Percentiles rank a stretch among this genome's conserved stretches.
Evolutionary conservation across 2,113 vertebrate species (phyloP).

Genomic region (Aegithalos caudatus): DNA sequence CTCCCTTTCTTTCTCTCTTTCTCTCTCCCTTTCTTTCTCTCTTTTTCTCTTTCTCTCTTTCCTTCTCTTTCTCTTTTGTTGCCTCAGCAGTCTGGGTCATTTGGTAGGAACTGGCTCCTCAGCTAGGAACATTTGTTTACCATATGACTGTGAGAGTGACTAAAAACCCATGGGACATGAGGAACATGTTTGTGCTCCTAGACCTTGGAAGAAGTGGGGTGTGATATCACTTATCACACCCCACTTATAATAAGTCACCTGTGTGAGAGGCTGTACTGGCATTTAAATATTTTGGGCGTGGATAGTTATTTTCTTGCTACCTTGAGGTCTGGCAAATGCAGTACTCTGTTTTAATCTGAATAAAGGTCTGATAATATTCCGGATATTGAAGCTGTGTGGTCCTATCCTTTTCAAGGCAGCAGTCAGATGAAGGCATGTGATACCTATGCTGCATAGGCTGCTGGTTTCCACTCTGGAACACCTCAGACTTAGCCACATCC

Average conservation of each 20-base stretch:
- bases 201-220: not conserved
- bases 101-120: not conserved
- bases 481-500: not conserved
- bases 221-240: not conserved
- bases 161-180: not conserved
- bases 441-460: not conserved
- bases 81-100: not conserved
- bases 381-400: not conserved
- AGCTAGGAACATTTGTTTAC: not conserved
- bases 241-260: not conserved
- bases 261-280: fast-evolving
- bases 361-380: not conserved
- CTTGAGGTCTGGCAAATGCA: not conserved
- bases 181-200: not conserved
- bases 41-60: not conserved
- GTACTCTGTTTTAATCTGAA: not conserved
- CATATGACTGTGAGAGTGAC: not conserved
- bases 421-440: not conserved
- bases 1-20: not conserved
- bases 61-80: not conserved
- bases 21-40: not conserved
- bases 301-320: not conserved
- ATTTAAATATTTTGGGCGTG: not conserved
- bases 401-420: not conserved
- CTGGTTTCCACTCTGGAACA: not conserved